Evolutionary conservation across 2,797 vertebrate genomes (phyloP), one percentile per base, ranked within the genome.

Genomic region (Phoebastria nigripes): DNA sequence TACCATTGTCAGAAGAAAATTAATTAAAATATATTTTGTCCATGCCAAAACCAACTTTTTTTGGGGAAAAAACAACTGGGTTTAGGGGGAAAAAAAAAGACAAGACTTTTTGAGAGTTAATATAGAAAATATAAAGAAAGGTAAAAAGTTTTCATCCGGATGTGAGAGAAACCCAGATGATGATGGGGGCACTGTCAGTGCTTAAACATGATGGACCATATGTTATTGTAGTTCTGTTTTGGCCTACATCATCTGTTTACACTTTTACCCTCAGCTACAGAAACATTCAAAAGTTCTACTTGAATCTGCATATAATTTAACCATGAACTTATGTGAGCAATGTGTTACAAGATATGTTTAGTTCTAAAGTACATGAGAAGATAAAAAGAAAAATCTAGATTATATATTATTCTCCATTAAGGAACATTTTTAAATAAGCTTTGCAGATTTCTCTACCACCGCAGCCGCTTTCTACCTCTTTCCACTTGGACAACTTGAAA

Each of bases 1-100:
- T 37, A 20, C 5, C 7, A 22, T 1, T 56, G 5, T 33, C 52
- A 71, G 39, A 59, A 70, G 19, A 41, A 63, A 70, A 12, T 24
- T 65, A 14, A 73, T 51, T 59, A 42, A 66, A 62, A 66, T 33
- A 9, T 6, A 24, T 25, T 41, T 56, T 54, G 4, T 31, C 20
- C 17, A 7, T 16, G 6, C 16, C 6, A 76, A 82, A 76, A 8
- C 2, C 7, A 46, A 42, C 2, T 20, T n/a, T 14, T 29, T 18
- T 15, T 1, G 0, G 6, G 18, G 5, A 7, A 55, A 47, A 66
- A 15, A 5, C 3, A 55, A 33, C 12, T 6, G 10, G 3, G 4
- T 42, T 16, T 5, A 5, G 7, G 14, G 19, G 22, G 10, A 3
- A 3, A 2, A 4, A 12, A 8, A 11, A 13, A 17, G 9, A 12